Percentiles rank a stretch among this genome's conserved stretches.
Evolutionary conservation across 2,888 invertebrate species (phyloP).

Genomic region (Acanthoscelides obtectus): DNA sequence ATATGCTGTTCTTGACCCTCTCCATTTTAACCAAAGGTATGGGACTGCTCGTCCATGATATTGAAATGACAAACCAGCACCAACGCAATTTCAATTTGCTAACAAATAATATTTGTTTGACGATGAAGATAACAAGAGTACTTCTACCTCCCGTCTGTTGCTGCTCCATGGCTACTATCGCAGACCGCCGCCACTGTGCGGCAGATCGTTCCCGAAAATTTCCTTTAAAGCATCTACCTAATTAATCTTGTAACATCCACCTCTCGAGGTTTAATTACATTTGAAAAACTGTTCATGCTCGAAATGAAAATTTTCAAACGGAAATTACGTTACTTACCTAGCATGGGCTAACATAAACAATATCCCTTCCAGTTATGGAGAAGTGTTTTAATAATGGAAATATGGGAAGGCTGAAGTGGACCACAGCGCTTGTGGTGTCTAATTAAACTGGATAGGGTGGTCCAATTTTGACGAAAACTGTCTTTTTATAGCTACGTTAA

Average conservation of each 20-base stretch:
- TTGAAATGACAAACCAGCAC: no score
- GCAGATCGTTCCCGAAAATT: not conserved
- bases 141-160: no score
- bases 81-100: no score
- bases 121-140: no score
- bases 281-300: not conserved
- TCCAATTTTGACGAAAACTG: not conserved
- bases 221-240: not conserved
- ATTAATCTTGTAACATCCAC: not conserved
- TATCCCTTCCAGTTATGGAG: not conserved
- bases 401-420: not conserved
- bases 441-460: not conserved
- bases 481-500: not conserved
- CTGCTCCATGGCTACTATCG: no score
- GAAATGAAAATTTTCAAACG: not conserved
- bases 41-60: no score
- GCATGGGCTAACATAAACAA: not conserved
- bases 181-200: not conserved
- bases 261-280: not conserved
- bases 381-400: not conserved
- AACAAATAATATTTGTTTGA: no score
- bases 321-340: not conserved
- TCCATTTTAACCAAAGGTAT: no score
- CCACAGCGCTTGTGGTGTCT: not conserved
- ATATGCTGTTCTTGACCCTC: no score